phyloP scores from a whole-genome alignment of 2,888 invertebrate species.

The Amiota mariae region DNA sequence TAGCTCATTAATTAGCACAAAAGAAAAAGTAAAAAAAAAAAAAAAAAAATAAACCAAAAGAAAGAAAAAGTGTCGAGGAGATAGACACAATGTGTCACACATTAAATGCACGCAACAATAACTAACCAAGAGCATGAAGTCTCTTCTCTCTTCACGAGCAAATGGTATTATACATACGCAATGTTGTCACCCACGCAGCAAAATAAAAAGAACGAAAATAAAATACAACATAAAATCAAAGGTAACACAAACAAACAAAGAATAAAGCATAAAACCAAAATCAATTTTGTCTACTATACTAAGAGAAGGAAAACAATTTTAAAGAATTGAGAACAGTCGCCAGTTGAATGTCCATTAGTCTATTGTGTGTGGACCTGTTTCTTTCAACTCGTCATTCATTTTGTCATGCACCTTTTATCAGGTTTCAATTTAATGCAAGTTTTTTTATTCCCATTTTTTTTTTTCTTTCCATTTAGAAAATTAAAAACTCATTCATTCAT shows the following conservation, averaged over 20 bases:
- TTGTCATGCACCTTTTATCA: background rate
- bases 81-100: constrained; percentile 18
- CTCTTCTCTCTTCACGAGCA: background rate
- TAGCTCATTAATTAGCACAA: constrained; percentile 18
- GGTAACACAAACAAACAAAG: background rate
- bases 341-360: background rate
- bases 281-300: background rate
- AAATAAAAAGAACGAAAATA: background rate
- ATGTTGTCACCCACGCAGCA: constrained; percentile 5
- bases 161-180: constrained; percentile 12
- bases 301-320: background rate
- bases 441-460: background rate
- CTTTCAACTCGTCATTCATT: background rate
- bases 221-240: constrained; percentile 5
- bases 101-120: too few relatives aligned
- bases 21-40: too few relatives aligned
- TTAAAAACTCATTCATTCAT: constrained; percentile 1
- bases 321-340: background rate
- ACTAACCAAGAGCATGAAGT: background rate
- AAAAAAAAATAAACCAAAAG: too few relatives aligned
- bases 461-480: constrained; percentile 16
- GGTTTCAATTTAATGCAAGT: background rate
- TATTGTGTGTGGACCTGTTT: background rate
- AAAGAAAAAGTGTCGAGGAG: constrained; percentile 12
- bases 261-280: background rate